Evolutionary conservation across 2,888 invertebrate species (phyloP).

Genomic region (Andrena praecox): DNA sequence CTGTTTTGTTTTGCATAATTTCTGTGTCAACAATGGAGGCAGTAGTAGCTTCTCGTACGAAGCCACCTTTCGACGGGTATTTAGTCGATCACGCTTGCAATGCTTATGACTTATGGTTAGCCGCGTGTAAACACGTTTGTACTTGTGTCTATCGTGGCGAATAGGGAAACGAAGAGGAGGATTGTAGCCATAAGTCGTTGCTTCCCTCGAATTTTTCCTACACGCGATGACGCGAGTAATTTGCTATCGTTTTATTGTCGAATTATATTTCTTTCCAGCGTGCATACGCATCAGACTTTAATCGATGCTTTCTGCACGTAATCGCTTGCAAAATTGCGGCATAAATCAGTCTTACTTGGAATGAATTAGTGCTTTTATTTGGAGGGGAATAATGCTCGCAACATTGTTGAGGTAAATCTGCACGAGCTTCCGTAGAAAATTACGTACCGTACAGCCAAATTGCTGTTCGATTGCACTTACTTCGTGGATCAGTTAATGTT

Average conservation of each 20-base stretch:
- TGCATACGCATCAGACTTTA: no score
- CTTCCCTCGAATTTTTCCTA: no score
- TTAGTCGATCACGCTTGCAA: neutral
- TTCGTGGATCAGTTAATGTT: neutral
- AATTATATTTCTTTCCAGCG: no score
- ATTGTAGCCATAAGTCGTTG: no score
- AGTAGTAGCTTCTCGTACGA: neutral
- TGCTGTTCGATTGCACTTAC: constrained; percentile 36
- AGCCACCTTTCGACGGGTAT: neutral
- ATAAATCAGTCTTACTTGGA: no score
- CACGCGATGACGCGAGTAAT: no score
- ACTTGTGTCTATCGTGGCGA: no score
- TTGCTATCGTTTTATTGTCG: no score
- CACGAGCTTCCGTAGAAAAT: constrained; percentile 24
- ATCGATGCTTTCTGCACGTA: neutral
- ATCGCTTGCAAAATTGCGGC: neutral
- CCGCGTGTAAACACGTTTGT: no score
- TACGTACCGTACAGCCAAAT: constrained; percentile 34
- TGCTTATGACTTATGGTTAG: no score
- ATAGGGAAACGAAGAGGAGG: no score
- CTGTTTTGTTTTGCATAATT: neutral
- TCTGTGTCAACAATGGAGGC: neutral
- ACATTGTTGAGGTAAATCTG: neutral
- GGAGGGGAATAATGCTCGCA: neutral
- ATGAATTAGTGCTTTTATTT: neutral